Base-by-base conservation (phyloP, 2,888 invertebrate species). In the Bedellia somnulentella region DNA sequence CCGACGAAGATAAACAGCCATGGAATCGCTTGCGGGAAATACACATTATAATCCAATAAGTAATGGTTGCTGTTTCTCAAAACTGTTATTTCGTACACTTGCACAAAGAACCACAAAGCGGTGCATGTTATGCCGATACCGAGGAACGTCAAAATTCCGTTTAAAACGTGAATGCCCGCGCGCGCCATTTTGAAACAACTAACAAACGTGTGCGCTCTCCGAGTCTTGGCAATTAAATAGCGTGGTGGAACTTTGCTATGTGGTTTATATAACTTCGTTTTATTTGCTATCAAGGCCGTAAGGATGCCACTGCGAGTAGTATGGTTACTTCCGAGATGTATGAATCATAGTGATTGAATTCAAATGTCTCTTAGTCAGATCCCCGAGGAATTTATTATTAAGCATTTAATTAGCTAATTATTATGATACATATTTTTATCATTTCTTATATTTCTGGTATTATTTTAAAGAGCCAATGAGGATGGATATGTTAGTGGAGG, bases 1-100 rank as follows among this genome's bases (percentile, higher is more conserved):
- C 59, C 58, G 14, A 55, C 52, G 2, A 68, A 35, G 16, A 71
- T 51, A 34, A 71, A 75, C 34, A 73, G 44, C 73, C 73, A 75
- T 0, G 73, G 73, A 1, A 70, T 49, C 0, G 62, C 67, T 39
- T 75, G 73, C 0, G 71, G 67, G 71, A 70, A 75, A 35, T 70
- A 68, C 34, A 75, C 54, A 10, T 52, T 58, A 51, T 67, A 75
- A 38, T 75, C 71, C 36, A 73, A 44, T 1, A 66, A 37, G 17
- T 73, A 73, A 31, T 73, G 73, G 45, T 66, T 67, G 22, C 49
- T 42, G 36, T 70, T 67, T 5, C 70, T 42, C 9, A 70, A 37
- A 4, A 46, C 52, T 1, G 63, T 64, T 33, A 70, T 48, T 25
- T 45, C 42, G 38, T 57, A 44, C 4, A 70, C 46, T 38, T 70